phyloP scores from a whole-genome alignment of 2,888 invertebrate species.

The Torymus auratus region DNA sequence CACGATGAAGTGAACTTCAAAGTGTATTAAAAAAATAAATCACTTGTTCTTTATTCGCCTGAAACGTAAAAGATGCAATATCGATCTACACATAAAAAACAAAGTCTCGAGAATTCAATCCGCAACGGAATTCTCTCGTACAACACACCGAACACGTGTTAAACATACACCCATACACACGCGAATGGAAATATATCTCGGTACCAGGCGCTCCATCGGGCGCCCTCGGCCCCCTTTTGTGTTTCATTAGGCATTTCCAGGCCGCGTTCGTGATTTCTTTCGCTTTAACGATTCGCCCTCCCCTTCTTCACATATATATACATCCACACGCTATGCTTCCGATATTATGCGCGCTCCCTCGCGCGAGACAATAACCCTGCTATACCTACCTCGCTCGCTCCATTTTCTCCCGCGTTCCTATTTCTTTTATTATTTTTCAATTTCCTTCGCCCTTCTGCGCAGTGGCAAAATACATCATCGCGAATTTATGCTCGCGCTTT shows the following conservation, averaged over 20 bases:
- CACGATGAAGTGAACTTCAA: too few relatives aligned
- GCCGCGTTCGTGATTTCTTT: slow-evolving; percentile 21
- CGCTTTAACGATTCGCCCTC: slow-evolving; percentile 34
- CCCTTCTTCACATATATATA: background rate
- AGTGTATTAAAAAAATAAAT: too few relatives aligned
- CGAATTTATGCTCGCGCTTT: too few relatives aligned
- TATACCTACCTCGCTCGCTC: slow-evolving; percentile 7
- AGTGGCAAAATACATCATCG: too few relatives aligned
- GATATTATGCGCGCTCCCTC: background rate
- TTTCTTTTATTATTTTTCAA: slow-evolving; percentile 34
- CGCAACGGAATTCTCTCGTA: too few relatives aligned
- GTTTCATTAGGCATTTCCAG: slow-evolving; percentile 14
- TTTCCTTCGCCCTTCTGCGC: slow-evolving; percentile 8
- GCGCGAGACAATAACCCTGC: slow-evolving; percentile 25
- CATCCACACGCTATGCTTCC: background rate
- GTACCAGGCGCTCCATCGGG: slow-evolving; percentile 39
- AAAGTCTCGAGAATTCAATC: too few relatives aligned
- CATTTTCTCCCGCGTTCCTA: slow-evolving; percentile 24
- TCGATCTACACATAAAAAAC: too few relatives aligned
- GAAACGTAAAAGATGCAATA: too few relatives aligned
- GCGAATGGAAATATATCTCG: slow-evolving; percentile 15
- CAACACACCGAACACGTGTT: too few relatives aligned
- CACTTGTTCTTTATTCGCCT: too few relatives aligned
- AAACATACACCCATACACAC: background rate
- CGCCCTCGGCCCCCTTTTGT: background rate